Percentiles rank a stretch among this genome's conserved stretches.
phyloP scores from a whole-genome alignment of 2,888 invertebrate species.

The Xestia rhomboidea region DNA sequence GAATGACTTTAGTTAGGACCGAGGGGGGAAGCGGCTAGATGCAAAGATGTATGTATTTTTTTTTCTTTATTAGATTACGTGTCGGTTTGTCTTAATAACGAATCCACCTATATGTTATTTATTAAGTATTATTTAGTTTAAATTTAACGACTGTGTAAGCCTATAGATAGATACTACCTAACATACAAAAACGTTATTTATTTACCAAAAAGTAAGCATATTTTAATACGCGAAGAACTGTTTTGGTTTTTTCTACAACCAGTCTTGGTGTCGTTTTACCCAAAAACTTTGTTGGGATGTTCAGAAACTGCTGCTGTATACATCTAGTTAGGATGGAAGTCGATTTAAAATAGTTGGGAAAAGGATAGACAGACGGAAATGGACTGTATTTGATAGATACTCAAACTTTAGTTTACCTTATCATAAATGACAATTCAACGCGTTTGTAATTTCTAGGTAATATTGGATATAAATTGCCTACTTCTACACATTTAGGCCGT shows the following conservation, averaged over 20 bases:
- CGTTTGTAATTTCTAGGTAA: constrained; percentile 25
- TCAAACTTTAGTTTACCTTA: not conserved
- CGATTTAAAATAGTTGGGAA: not conserved
- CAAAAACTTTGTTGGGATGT: not conserved
- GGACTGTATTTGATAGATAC: not conserved
- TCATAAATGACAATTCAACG: constrained; percentile 26
- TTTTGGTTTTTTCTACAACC: constrained; percentile 8
- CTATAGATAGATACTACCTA: constrained; percentile 39
- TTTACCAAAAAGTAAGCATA: constrained; percentile 34
- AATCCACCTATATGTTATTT: constrained; percentile 23
- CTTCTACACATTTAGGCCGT: constrained; percentile 72
- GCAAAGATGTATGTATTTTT: not conserved
- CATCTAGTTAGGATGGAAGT: not conserved
- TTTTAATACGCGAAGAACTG: constrained; percentile 35
- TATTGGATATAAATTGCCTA: constrained; percentile 50
- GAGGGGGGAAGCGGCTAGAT: not conserved
- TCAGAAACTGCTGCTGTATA: not conserved
- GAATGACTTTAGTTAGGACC: not conserved
- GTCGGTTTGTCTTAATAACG: constrained; percentile 11
- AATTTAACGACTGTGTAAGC: constrained; percentile 46
- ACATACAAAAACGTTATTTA: constrained; percentile 52
- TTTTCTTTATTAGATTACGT: not conserved
- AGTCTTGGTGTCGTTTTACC: not conserved
- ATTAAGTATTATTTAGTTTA: constrained; percentile 50
- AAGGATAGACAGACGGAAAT: not conserved